phyloP scores from a whole-genome alignment of 2,888 invertebrate genomes.

The Lasioglossum leucozonium region DNA sequence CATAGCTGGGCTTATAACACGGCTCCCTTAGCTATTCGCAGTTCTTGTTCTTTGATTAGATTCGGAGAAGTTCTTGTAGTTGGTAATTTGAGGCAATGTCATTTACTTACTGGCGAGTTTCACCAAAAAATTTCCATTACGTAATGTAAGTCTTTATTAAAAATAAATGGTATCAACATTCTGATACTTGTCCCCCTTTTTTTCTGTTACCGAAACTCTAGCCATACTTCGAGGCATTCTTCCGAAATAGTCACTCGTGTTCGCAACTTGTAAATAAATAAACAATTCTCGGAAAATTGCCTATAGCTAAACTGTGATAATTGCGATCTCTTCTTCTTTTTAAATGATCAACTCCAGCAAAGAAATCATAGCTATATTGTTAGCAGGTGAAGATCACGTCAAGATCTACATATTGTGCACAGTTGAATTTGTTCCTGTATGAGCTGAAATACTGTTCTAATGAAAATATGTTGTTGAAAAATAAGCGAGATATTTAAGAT shows the following conservation, averaged over 20 bases:
- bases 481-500: too few relatives aligned
- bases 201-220: neutral
- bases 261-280: neutral
- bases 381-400: too few relatives aligned
- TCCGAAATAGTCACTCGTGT: neutral
- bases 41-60: conserved; percentile 51
- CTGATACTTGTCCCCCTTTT: neutral
- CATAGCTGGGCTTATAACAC: conserved; percentile 1
- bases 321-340: too few relatives aligned
- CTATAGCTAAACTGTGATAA: too few relatives aligned
- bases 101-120: conserved; percentile 21
- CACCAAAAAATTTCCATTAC: neutral
- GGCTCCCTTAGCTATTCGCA: conserved; percentile 41
- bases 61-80: conserved; percentile 43
- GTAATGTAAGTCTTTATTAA: neutral
- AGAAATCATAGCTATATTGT: too few relatives aligned
- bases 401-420: too few relatives aligned
- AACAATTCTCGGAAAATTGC: too few relatives aligned
- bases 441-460: too few relatives aligned
- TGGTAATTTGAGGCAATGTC: conserved; percentile 45
- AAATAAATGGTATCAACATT: neutral
- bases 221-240: neutral
- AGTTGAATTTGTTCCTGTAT: too few relatives aligned
- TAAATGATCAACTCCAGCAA: too few relatives aligned
- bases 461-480: too few relatives aligned